Evolutionary conservation across 2,888 invertebrate species (phyloP).

Genomic region (Eumerus sabulonum): DNA sequence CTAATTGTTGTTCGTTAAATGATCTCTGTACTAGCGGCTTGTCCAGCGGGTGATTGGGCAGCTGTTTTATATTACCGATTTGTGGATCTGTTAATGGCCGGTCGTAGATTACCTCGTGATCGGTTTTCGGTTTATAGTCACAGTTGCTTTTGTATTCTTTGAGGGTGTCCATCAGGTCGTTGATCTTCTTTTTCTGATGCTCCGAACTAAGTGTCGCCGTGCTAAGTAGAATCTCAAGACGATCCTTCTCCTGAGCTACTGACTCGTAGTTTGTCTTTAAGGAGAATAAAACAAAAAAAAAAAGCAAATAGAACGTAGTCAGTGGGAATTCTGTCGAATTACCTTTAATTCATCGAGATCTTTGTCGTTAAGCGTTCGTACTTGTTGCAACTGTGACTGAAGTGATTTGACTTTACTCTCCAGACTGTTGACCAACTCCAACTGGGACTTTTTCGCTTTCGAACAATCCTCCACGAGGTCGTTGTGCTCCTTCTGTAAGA

Average conservation of each 20-base stretch:
- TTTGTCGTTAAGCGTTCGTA: slow-evolving; percentile 75
- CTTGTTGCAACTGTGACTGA: slow-evolving; percentile 79
- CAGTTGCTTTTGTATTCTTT: slow-evolving; percentile 69
- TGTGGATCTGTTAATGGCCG: slow-evolving; percentile 35
- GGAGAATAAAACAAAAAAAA: no score
- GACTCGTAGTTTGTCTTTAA: slow-evolving; percentile 75
- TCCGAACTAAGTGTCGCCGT: slow-evolving; percentile 70
- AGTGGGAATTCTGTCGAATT: slow-evolving; percentile 24
- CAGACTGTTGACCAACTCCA: slow-evolving; percentile 79
- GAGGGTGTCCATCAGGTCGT: slow-evolving; percentile 55
- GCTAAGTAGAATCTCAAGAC: slow-evolving; percentile 73
- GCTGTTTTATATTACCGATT: slow-evolving; percentile 20
- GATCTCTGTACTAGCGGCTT: slow-evolving; percentile 75
- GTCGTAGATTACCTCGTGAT: slow-evolving; percentile 25
- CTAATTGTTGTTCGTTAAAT: slow-evolving; percentile 77
- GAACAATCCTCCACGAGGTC: slow-evolving; percentile 80
- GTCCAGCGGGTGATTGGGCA: slow-evolving; percentile 63
- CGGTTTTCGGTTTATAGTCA: slow-evolving; percentile 60
- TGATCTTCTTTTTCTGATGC: slow-evolving; percentile 63
- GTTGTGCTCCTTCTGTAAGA: slow-evolving; percentile 80
- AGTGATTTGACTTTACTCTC: slow-evolving; percentile 79
- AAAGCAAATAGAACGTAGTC: no score
- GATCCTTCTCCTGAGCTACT: slow-evolving; percentile 74
- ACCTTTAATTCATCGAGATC: slow-evolving; percentile 79
- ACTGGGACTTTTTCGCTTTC: slow-evolving; percentile 79